Percentiles rank a stretch among this genome's conserved stretches.
These are phyloP conservation scores for Sarcophaga peregrina DNA, from an alignment of 1,140 invertebrate species.

Conservation along the genomic window DNA sequence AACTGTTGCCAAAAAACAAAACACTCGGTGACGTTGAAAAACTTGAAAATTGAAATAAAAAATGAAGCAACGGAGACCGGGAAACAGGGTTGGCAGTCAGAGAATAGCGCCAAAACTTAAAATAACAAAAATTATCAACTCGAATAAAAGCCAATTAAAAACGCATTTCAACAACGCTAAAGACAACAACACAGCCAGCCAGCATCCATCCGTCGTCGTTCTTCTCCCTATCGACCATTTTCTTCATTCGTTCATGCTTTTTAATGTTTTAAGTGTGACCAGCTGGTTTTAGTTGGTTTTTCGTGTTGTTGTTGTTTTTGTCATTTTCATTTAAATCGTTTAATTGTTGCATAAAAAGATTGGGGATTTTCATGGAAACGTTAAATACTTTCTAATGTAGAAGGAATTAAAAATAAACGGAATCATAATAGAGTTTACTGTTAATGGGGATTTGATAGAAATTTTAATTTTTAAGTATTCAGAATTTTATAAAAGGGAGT, in stretches of 20 bases:
- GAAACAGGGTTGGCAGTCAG: too few species aligned
- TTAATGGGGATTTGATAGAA: too few species aligned
- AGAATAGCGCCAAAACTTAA: neutral
- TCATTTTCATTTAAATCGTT: neutral
- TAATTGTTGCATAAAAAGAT: too few species aligned
- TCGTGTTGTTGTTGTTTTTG: neutral
- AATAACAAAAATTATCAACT: constrained; percentile 27
- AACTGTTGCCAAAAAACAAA: constrained; percentile 11
- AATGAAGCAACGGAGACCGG: neutral
- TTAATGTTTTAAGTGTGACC: constrained; percentile 17
- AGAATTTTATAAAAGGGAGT: too few species aligned
- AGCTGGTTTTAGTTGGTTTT: neutral
- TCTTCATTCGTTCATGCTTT: neutral
- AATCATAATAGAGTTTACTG: too few species aligned
- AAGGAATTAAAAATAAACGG: too few species aligned
- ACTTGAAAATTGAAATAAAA: constrained; percentile 4
- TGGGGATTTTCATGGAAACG: too few species aligned
- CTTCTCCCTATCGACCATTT: too few species aligned
- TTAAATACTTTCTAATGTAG: too few species aligned
- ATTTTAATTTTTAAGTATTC: too few species aligned
- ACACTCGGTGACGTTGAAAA: neutral
- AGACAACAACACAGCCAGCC: neutral
- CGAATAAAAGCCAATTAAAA: constrained; percentile 25
- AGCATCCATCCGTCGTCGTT: too few species aligned
- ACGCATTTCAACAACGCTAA: neutral